Conservation (phyloP, 2,113 vertebrate genomes). For the Pungitius pungitius region DNA sequence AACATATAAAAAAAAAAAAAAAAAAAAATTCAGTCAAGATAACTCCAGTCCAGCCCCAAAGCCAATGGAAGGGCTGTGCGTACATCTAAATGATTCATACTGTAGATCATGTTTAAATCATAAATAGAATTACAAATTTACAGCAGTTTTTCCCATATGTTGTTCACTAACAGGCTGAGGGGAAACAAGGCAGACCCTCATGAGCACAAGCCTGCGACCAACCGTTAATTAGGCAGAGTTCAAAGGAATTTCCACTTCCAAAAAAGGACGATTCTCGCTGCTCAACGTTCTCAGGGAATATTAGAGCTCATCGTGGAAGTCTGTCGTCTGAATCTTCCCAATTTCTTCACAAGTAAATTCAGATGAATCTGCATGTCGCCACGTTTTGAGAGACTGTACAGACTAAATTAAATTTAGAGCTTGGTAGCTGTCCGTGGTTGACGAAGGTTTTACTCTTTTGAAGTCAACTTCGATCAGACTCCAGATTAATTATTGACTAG, state of each 20-base stretch:
- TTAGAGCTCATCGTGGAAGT: background rate
- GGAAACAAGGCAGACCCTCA: slow-evolving; percentile 26
- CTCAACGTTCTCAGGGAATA: background rate
- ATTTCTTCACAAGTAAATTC: background rate
- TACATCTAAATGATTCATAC: slow-evolving; percentile 72
- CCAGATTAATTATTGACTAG: slow-evolving; percentile 62
- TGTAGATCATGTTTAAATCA: slow-evolving; percentile 71
- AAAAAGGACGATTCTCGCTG: background rate
- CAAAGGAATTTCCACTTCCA: slow-evolving; percentile 16
- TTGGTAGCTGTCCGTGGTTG: background rate
- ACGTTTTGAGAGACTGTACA: background rate
- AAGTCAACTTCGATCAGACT: slow-evolving; percentile 63
- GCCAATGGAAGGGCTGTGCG: slow-evolving; percentile 50
- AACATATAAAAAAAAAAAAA: slow-evolving; percentile 24
- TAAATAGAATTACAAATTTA: slow-evolving; percentile 64
- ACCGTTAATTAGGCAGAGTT: slow-evolving; percentile 20
- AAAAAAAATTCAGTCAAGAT: slow-evolving; percentile 51
- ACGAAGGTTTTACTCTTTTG: slow-evolving; percentile 20
- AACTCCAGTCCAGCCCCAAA: slow-evolving; percentile 37
- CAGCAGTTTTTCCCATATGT: slow-evolving; percentile 42
- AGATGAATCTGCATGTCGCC: background rate
- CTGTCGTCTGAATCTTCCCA: background rate
- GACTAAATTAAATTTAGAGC: slow-evolving; percentile 1
- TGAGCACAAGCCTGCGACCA: slow-evolving; percentile 5
- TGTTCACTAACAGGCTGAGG: slow-evolving; percentile 42